Conservation (phyloP, 1,140 invertebrate species). For the Nixonia krombeini region DNA sequence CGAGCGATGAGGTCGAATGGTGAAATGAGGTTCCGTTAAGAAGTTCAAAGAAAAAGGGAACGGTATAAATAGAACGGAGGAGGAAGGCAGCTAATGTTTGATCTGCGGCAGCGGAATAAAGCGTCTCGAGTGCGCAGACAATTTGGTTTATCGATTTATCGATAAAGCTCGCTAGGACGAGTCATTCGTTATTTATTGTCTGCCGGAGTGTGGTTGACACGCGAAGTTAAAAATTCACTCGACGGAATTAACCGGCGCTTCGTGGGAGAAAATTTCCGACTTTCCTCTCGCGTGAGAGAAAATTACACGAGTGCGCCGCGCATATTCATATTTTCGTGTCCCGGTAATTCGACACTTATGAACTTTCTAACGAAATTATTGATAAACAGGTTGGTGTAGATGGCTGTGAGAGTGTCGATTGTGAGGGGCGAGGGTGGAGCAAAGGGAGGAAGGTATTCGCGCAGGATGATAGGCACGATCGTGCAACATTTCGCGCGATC, state of each 20-base stretch:
- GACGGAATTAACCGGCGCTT: slow-evolving; percentile 22
- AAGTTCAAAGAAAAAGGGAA: slow-evolving; percentile 3
- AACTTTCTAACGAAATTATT: too few relatives aligned
- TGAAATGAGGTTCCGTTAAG: background rate
- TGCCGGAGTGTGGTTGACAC: slow-evolving; percentile 25
- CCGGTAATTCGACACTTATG: too few relatives aligned
- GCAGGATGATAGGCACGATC: too few relatives aligned
- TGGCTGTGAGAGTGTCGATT: too few relatives aligned
- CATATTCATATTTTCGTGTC: too few relatives aligned
- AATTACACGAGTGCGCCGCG: too few relatives aligned
- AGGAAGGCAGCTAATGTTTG: slow-evolving; percentile 43
- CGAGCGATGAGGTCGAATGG: slow-evolving; percentile 3
- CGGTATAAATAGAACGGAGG: slow-evolving; percentile 7
- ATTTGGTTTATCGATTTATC: slow-evolving; percentile 43
- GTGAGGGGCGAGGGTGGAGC: too few relatives aligned
- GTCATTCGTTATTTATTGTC: slow-evolving; percentile 39
- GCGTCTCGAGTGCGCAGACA: slow-evolving; percentile 41
- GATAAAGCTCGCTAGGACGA: slow-evolving; percentile 31
- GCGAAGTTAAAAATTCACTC: slow-evolving; percentile 36
- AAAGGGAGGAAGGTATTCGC: too few relatives aligned
- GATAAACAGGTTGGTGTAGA: too few relatives aligned
- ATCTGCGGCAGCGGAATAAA: slow-evolving; percentile 55
- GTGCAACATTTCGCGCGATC: too few relatives aligned
- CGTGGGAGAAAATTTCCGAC: background rate
- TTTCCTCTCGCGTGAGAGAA: too few relatives aligned